phyloP scores from a whole-genome alignment of 2,797 vertebrate genomes.

The Perdix hodgsoniae region DNA sequence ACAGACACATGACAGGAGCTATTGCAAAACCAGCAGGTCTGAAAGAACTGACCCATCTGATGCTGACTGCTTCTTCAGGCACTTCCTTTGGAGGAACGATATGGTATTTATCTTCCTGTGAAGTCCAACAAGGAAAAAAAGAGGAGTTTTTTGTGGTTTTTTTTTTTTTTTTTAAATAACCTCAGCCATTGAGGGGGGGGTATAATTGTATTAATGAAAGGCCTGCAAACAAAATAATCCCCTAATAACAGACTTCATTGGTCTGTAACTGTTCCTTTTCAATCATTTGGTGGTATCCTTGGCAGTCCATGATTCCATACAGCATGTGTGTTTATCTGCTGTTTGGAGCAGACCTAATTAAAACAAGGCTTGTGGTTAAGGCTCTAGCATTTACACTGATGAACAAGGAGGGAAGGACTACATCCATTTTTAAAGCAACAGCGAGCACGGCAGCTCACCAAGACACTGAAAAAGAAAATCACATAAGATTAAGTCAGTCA shows the following conservation, averaged over 20 bases:
- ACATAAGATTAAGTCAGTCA: neutral
- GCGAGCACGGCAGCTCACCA: neutral
- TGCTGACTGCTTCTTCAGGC: neutral
- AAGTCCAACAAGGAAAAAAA: neutral
- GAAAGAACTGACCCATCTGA: neutral
- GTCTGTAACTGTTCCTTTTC: slow-evolving; percentile 48
- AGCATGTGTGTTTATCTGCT: neutral
- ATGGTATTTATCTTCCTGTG: neutral
- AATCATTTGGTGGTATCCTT: slow-evolving; percentile 52
- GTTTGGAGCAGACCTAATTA: slow-evolving; percentile 39
- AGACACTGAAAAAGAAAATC: neutral
- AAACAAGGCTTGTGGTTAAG: slow-evolving; percentile 36
- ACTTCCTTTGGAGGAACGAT: neutral
- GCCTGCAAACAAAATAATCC: too few species aligned
- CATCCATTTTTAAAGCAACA: neutral
- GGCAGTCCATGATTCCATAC: slow-evolving; percentile 35
- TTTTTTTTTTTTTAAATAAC: neutral
- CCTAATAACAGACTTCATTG: slow-evolving; percentile 52
- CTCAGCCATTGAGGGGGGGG: neutral
- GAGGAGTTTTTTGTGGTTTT: neutral
- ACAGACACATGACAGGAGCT: neutral
- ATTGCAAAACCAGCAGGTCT: neutral
- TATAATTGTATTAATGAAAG: too few species aligned
- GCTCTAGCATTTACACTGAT: neutral
- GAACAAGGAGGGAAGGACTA: neutral